phyloP scores from a whole-genome alignment of 2,797 vertebrate genomes.

The Molossus alvarezi region DNA sequence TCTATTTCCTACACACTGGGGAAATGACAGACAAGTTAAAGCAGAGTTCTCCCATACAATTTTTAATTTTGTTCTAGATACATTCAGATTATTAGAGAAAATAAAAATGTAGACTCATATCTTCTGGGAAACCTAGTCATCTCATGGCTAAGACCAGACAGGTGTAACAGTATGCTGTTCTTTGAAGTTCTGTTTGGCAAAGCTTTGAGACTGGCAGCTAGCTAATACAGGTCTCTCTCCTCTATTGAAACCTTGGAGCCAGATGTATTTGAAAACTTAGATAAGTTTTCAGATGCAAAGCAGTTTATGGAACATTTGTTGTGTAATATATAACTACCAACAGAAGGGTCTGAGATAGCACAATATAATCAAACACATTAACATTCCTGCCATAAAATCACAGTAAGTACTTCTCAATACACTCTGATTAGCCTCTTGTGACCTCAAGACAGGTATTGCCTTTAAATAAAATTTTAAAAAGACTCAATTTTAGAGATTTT shows the following conservation, averaged over 20 bases:
- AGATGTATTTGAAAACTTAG: not conserved
- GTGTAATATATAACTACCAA: not conserved
- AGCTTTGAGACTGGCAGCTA: not conserved
- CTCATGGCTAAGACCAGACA: not conserved
- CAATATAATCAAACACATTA: not conserved
- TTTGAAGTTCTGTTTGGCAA: slow-evolving; percentile 43
- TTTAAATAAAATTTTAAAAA: not conserved
- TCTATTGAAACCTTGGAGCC: not conserved
- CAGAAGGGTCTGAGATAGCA: not conserved
- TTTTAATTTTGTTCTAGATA: not conserved
- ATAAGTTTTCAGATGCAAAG: not conserved
- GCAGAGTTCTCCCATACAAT: not conserved
- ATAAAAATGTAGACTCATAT: not conserved
- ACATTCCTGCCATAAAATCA: slow-evolving; percentile 46
- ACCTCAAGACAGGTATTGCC: not conserved
- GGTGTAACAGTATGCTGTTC: not conserved
- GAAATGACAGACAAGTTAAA: not conserved
- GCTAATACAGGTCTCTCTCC: not conserved
- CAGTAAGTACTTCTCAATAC: not conserved
- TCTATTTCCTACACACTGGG: not conserved
- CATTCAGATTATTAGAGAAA: not conserved
- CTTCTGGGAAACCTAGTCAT: not conserved
- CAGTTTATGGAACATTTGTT: not conserved
- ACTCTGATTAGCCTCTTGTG: not conserved
- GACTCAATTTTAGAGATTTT: not conserved